Evolutionary conservation across 2,888 invertebrate genomes (phyloP), one percentile per base, ranked within the genome.

Genomic region (Busseola fusca): DNA sequence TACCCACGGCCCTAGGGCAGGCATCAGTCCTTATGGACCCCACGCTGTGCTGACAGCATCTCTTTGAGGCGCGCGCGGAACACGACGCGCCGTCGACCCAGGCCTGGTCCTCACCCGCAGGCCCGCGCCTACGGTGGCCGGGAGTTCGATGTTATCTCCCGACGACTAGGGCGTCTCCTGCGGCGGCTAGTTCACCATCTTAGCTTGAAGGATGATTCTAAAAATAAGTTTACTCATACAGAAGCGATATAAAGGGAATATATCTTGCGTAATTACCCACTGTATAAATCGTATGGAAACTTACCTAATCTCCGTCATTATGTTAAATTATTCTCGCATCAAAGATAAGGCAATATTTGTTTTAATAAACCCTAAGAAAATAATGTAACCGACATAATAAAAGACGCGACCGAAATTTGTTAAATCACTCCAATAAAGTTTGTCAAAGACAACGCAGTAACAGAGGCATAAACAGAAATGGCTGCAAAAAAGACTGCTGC

Each of bases 391-490:
- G 52, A 82, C 50, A 67, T 70, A 70, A 75, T 82, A 82, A 75
- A 82, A 76, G 71, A 73, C 66, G 59, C 18, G 50, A 40, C 58
- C 42, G 18, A 71, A 69, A 74, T 58, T 63, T 65, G 27, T 65
- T 64, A 69, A 60, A 64, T 70, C 45, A 81, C 71, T 82, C 25
- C 3, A 68, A 67, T 67, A 48, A 50, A 76, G 45, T 72, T 76
- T 63, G 56, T 48, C 21, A 27, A 64, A 67, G 69, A 65, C 45
- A 34, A 62, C 42, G 37, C 68, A 72, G 14, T 34, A 45, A 60
- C 12, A 27, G 37, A 71, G 69, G 54, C 16, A 25, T 58, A 68
- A 69, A 69, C 50, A 77, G 78, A 64, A 80, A 84, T 83, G 83
- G 54, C 59, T 52, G 9, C 52, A 48, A 69, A 74, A 67, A 72